Base-by-base conservation (phyloP, 92 coral and sea anemone species). In the Palythoa heliodiscus region DNA sequence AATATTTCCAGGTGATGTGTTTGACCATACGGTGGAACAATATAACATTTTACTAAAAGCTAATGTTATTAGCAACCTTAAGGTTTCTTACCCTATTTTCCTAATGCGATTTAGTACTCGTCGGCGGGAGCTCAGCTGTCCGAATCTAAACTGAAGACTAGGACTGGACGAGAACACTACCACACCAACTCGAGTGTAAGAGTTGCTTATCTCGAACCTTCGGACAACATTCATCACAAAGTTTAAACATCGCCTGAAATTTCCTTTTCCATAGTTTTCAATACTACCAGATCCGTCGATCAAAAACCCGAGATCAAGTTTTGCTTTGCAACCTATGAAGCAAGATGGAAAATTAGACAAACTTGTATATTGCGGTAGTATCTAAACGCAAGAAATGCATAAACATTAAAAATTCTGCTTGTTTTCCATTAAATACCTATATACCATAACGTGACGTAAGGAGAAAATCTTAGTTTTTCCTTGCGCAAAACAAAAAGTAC, bases 161-260 rank as follows among this genome's bases (percentile, higher is more conserved):
- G 82, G 82, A 24, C 68, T 8, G 48, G 68, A 29, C 3, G 82
- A 55, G 70, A 77, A 77, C 24, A 77, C 82, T 11, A 77, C 82
- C 48, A 77, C 82, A 29, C 82, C 82, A 23, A 77, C 69, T 61
- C 82, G 68, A 37, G 82, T 77, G 70, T 58, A 57, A n/a, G 11
- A 17, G 11, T 38, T 0, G 29, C 52, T 77, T 50, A 77, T 77
- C 24, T 57, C n/a, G 70, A 77, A 77, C 15, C 70, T 77, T 55
- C 82, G 82, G 48, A 77, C 82, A 58, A 77, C 82, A 52, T 25
- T 77, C 82, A 77, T 77, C 54, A 77, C 82, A 77, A 77, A 77
- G 52, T 77, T 77, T 7, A 77, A 39, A 37, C 70, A 57, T 16
- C 70, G 70, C 35, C 82, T 35, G 40, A 77, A 77, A 47, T 76